phyloP scores from a whole-genome alignment of 2,113 vertebrate species.

The Pionites leucogaster region DNA sequence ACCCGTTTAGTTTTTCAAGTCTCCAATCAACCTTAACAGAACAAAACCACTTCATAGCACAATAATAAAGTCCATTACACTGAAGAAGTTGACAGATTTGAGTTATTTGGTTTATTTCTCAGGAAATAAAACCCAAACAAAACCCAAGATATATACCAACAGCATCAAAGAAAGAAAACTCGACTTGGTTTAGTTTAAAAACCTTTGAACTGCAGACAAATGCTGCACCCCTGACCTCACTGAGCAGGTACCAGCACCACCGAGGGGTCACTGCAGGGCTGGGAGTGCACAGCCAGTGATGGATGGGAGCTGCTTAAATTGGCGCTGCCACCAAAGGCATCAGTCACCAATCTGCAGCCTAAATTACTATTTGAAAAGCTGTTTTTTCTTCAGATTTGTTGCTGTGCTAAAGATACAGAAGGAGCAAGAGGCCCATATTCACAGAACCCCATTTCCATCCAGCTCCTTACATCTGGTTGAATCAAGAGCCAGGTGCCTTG shows the following conservation, averaged over 20 bases:
- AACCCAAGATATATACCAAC: accelerated
- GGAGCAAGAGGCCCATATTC: accelerated
- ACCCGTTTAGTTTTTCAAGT: not conserved
- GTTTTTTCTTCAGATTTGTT: not conserved
- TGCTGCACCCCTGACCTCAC: not conserved
- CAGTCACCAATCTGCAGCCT: not conserved
- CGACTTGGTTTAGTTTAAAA: not conserved
- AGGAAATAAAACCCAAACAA: not conserved
- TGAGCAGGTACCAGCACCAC: not conserved
- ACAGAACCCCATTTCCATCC: not conserved
- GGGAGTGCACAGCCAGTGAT: accelerated
- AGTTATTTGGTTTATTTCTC: too few relatives aligned
- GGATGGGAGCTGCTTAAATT: not conserved
- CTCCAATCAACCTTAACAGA: not conserved
- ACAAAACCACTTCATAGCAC: not conserved
- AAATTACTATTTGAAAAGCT: not conserved
- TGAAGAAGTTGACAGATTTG: not conserved
- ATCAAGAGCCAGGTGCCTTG: not conserved
- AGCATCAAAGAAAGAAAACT: not conserved
- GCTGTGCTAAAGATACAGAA: not conserved
- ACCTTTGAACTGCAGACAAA: not conserved
- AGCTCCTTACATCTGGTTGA: not conserved
- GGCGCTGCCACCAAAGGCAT: not conserved
- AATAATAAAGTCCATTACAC: accelerated
- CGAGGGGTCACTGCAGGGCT: not conserved